Base-by-base conservation (phyloP, 2,797 vertebrate genomes). In the Crenuchus spilurus region DNA sequence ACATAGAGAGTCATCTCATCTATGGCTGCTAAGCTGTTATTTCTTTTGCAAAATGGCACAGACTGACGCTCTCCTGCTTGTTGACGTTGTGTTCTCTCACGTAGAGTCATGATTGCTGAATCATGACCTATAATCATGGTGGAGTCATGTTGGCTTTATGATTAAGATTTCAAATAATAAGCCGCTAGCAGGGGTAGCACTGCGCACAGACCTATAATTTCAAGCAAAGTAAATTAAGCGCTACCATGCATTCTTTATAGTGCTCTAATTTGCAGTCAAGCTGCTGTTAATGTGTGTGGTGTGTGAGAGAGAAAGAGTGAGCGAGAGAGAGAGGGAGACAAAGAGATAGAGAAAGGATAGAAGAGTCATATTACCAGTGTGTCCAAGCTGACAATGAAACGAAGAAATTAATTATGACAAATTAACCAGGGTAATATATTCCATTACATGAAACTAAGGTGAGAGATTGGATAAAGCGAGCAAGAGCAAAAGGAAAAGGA, bases 381-480 rank as follows among this genome's bases (percentile, higher is more conserved):
- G 61, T 66, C 64, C 65, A 31, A 58, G 54, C 49, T 46, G 62
- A 68, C 75, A 82, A 64, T 72, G 44, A 71, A 69, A 76, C 65
- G 55, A 74, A 74, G 78, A 79, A 71, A 70, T 77, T 77, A 64
- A 79, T 79, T 67, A 30, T 68, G 57, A 62, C 65, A 77, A 68
- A 76, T 76, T n/a, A 73, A 81, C 30, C 35, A 51, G 26, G 70
- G 64, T 73, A 60, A 81, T 52, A 64, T 39, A 61, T 75, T 70
- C 44, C 20, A 18, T 74, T 76, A 68, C 22, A 30, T 1, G 41
- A 57, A 64, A 76, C 30, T 18, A 39, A 65, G 46, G 62, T 79
- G 55, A 66, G 61, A 49, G 57, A 30, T 42, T 41, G 39, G 4
- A 39, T 68, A 67, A 28, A 61, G 18, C 5, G 35, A 69, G 44